Evolutionary conservation across 2,797 vertebrate species (phyloP).

Genomic region (Cirrhinus molitorella): DNA sequence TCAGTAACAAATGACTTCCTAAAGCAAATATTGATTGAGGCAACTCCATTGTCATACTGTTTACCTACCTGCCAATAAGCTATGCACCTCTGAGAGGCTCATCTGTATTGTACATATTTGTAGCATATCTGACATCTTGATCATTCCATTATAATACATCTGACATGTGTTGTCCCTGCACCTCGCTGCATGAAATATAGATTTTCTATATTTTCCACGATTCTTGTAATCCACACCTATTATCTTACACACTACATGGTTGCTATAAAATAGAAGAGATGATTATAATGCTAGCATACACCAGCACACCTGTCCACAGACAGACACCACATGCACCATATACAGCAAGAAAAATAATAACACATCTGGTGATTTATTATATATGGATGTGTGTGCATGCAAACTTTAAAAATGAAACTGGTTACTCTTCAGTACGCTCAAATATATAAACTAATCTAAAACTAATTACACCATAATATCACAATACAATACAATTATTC

Average conservation of each 20-base stretch:
- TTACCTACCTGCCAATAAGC: constrained; percentile 82
- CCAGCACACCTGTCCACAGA: constrained; percentile 4
- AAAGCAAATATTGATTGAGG: constrained; percentile 80
- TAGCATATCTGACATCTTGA: constrained; percentile 70
- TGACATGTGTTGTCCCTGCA: constrained; percentile 33
- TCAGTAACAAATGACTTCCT: constrained; percentile 77
- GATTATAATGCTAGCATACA: constrained; percentile 40
- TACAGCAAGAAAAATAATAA: not conserved
- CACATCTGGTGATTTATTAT: not conserved
- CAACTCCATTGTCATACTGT: constrained; percentile 72
- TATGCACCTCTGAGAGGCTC: constrained; percentile 64
- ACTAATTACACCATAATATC: too few relatives aligned
- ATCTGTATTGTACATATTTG: constrained; percentile 60
- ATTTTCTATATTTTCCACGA: constrained; percentile 42
- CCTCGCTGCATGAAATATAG: constrained; percentile 46
- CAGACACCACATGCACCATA: not conserved
- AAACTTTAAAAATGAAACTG: not conserved
- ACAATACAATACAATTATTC: not conserved
- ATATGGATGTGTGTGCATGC: not conserved
- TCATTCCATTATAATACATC: constrained; percentile 44
- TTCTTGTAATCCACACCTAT: constrained; percentile 26
- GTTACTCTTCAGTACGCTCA: not conserved
- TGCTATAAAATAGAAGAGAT: constrained; percentile 18
- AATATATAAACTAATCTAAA: not conserved
- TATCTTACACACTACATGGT: constrained; percentile 26